Percentiles rank a stretch among this genome's conserved stretches.
Conservation (phyloP, 2,797 vertebrate genomes). For the Crax fasciolata region DNA sequence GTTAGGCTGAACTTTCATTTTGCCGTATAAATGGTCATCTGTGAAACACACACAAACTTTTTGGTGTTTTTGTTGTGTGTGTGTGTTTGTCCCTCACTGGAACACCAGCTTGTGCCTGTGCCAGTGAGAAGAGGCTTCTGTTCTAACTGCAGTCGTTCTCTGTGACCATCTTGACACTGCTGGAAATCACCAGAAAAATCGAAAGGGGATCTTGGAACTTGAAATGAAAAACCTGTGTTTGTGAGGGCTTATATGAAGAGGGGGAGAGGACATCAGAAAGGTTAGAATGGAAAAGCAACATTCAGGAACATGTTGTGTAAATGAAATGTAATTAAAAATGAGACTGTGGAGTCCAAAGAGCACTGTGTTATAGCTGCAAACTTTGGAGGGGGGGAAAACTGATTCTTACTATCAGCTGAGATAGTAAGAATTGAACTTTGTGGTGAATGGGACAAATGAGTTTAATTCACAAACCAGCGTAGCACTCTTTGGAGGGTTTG, state of each 20-base stretch:
- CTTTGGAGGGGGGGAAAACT: neutral
- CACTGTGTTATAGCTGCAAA: accelerated
- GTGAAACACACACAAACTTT: neutral
- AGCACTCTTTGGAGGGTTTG: neutral
- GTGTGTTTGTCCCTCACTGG: neutral
- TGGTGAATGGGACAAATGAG: neutral
- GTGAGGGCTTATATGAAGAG: neutral
- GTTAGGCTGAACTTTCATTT: neutral
- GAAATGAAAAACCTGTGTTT: neutral
- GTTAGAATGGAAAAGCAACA: neutral
- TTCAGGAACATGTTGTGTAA: neutral
- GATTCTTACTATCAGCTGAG: neutral
- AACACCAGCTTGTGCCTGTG: neutral
- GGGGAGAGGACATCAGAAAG: neutral
- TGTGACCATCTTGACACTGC: neutral
- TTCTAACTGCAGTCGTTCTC: neutral
- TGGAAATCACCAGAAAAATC: conserved; percentile 26
- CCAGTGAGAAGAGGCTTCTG: neutral
- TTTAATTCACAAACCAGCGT: neutral
- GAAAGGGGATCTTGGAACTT: conserved; percentile 28
- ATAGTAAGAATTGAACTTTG: neutral
- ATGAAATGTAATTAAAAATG: neutral
- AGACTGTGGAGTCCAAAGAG: neutral
- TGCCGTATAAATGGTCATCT: neutral
- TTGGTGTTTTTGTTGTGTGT: neutral